Evolutionary conservation across 2,888 invertebrate species (phyloP), one percentile per base, ranked within the genome.

Genomic region (Mongoloraphidia duomilia): DNA sequence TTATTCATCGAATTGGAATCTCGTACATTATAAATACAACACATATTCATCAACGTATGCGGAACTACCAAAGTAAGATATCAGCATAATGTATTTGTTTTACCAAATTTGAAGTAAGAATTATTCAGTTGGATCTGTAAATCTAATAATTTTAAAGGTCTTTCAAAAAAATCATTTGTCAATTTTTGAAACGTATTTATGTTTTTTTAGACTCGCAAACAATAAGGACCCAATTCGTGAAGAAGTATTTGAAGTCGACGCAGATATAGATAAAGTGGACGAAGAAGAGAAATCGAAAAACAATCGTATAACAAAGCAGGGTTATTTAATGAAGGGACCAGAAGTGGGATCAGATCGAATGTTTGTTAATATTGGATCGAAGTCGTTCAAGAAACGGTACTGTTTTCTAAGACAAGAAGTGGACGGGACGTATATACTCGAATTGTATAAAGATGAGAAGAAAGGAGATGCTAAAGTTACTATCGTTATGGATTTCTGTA

Each of bases 401-500:
- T 92, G 92, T 70, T 86, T 86, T 70, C 76, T 94, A 63, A 77
- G 91, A 53, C 84, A 87, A 65, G 91, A 92, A 70, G 84, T 91
- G 34, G 92, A 93, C 64, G 90, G 89, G 42, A 89, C 91, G 1
- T 92, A 91, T 61, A 86, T 90, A 60, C 73, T 94, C 47, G 92
- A 93, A 69, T 77, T 94, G 57, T 89, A 89, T 66, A 94, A 94
- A 70, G 94, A 94, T 68, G 92, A 93, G 53, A 85, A 86, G 64
- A 91, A 89, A 68, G 81, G 81, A 33, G 93, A 94, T 60, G 85
- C 89, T 0, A 93, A 93, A 70, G 82, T 89, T 56, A 86, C 91
- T 36, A 87, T 94, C 63, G 91, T 90, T 55, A 85, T 94, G 83
- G 93, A 94, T 66, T 89, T 91, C 70, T 93, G 92, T 63, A 84